A percentile compares a stretch with the other conserved stretches of the same genome.
Conservation (phyloP, 2,888 invertebrate species). For the Trissonchulus sp. region DNA sequence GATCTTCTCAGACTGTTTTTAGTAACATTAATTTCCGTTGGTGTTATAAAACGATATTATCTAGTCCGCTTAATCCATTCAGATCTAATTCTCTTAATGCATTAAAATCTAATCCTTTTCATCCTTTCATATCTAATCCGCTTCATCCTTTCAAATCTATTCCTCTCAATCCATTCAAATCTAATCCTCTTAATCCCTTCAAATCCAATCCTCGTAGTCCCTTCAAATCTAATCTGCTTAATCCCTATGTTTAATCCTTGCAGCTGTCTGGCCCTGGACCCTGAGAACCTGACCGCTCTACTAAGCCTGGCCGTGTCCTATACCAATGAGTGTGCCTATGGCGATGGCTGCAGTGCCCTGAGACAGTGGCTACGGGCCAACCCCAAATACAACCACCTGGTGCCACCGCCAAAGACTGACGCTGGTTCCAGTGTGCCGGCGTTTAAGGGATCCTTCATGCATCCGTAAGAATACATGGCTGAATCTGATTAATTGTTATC, state of each 20-base stretch:
- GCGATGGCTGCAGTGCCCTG: conserved; percentile 76
- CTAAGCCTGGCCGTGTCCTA: conserved; percentile 87
- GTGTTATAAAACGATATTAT: too few relatives aligned
- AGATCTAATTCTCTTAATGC: too few relatives aligned
- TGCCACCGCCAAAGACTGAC: conserved; percentile 49
- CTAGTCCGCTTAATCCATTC: too few relatives aligned
- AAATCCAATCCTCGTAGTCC: too few relatives aligned
- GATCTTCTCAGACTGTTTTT: too few relatives aligned
- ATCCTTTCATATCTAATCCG: too few relatives aligned
- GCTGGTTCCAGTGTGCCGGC: conserved; percentile 35
- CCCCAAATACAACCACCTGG: conserved; percentile 71
- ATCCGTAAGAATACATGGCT: conserved; percentile 45
- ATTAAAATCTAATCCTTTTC: too few relatives aligned
- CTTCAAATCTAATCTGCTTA: conserved; percentile 42
- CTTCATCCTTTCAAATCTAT: too few relatives aligned
- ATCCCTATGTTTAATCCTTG: background rate
- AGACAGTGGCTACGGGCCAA: conserved; percentile 64
- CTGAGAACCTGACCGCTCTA: conserved; percentile 71
- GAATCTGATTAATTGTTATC: conserved; percentile 12
- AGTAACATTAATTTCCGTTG: too few relatives aligned
- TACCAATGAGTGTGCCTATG: conserved; percentile 89
- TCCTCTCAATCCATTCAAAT: too few relatives aligned
- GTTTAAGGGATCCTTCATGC: conserved; percentile 50
- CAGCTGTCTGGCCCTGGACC: conserved; percentile 56
- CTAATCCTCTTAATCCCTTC: too few relatives aligned